phyloP scores from a whole-genome alignment of 2,888 invertebrate species.

The Coecobrya sp. region DNA sequence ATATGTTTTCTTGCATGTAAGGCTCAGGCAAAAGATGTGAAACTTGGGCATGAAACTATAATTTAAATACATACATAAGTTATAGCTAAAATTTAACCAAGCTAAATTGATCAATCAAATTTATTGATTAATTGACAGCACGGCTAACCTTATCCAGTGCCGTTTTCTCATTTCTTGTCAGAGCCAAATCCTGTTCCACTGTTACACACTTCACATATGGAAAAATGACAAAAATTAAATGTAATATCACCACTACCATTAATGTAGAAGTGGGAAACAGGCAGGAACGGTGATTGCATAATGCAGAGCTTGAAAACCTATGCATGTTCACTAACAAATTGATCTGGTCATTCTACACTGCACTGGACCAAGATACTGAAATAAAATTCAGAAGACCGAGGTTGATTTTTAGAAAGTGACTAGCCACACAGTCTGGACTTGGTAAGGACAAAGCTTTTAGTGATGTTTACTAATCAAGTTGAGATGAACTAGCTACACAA shows the following conservation, averaged over 20 bases:
- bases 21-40: neutral
- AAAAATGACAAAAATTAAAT: neutral
- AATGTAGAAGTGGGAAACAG: neutral
- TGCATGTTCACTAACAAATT: neutral
- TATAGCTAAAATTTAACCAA: neutral
- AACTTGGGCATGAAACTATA: conserved; percentile 48
- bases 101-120: neutral
- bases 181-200: conserved; percentile 47
- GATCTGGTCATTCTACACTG: no score
- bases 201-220: neutral
- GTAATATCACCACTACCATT: neutral
- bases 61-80: neutral
- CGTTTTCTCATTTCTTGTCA: conserved; percentile 35
- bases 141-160: conserved; percentile 53
- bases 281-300: neutral
- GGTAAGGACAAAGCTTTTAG: no score
- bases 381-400: neutral
- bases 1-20: conserved; percentile 64
- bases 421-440: no score
- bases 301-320: neutral
- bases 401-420: neutral
- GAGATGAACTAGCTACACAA: no score
- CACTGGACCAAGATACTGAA: neutral
- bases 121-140: neutral
- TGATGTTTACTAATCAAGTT: no score